phyloP scores from a whole-genome alignment of 2,797 vertebrate species.

The Gambusia yucatana region DNA sequence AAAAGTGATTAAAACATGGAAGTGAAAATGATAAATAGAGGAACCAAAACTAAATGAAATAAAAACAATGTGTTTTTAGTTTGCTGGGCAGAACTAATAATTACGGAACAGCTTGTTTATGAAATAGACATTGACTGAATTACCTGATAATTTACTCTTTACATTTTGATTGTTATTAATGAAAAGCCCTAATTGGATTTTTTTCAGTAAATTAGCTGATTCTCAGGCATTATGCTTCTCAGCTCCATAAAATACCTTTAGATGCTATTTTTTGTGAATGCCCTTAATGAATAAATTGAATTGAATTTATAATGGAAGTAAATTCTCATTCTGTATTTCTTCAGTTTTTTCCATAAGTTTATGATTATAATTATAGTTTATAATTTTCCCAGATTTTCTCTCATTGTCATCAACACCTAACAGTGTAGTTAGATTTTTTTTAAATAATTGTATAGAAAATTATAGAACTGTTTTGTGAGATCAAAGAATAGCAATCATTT shows the following conservation, averaged over 20 bases:
- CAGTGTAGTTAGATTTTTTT: background rate
- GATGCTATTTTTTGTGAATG: background rate
- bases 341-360: background rate
- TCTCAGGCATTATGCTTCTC: background rate
- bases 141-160: background rate
- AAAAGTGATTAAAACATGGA: conserved; percentile 1
- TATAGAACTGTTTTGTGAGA: background rate
- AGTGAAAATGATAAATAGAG: background rate
- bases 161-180: background rate
- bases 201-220: background rate
- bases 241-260: background rate
- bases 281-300: background rate
- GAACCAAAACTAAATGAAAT: background rate
- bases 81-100: background rate
- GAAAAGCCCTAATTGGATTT: background rate
- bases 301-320: background rate
- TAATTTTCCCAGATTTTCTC: background rate
- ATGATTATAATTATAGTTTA: background rate
- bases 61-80: background rate
- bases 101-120: background rate
- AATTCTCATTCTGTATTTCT: background rate
- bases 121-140: background rate
- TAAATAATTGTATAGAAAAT: background rate
- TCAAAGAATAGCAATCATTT: background rate
- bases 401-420: background rate